These are phyloP conservation scores for Tragelaphus scriptus DNA, from an alignment of 2,113 vertebrate species.

Conservation along the genomic window DNA sequence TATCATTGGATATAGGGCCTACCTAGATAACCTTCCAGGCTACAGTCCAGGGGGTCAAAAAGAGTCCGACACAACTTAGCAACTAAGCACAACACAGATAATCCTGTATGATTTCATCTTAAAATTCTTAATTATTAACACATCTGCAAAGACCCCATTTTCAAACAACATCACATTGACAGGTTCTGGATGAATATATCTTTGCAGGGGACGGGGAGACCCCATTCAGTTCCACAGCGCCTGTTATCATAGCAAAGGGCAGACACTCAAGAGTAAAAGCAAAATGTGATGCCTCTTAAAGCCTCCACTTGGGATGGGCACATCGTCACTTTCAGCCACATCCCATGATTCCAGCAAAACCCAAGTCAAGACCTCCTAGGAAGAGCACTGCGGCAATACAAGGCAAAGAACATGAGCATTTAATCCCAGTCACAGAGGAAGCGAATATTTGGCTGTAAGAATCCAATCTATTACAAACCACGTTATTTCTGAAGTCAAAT, in stretches of 20 bases:
- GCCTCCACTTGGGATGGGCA: not conserved
- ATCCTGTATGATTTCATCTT: not conserved
- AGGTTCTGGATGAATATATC: not conserved
- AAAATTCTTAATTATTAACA: not conserved
- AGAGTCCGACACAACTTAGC: not conserved
- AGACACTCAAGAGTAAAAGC: not conserved
- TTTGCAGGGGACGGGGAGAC: not conserved
- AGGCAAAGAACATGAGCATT: not conserved
- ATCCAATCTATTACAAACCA: not conserved
- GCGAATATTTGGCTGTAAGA: not conserved
- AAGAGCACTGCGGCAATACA: not conserved
- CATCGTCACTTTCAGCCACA: not conserved
- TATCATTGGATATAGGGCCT: not conserved
- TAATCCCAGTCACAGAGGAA: not conserved
- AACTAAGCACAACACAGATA: not conserved
- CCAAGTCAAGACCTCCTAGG: not conserved
- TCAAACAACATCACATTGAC: not conserved
- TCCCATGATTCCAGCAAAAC: not conserved
- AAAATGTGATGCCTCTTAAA: not conserved
- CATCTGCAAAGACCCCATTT: not conserved
- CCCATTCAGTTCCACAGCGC: accelerated
- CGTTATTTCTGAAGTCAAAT: not conserved
- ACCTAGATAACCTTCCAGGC: not conserved
- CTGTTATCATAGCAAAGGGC: not conserved
- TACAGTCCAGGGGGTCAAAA: not conserved